A percentile compares a stretch with the other conserved stretches of the same genome.
phyloP scores from a whole-genome alignment of 1,140 invertebrate species.

The Trichonephila clavata region DNA sequence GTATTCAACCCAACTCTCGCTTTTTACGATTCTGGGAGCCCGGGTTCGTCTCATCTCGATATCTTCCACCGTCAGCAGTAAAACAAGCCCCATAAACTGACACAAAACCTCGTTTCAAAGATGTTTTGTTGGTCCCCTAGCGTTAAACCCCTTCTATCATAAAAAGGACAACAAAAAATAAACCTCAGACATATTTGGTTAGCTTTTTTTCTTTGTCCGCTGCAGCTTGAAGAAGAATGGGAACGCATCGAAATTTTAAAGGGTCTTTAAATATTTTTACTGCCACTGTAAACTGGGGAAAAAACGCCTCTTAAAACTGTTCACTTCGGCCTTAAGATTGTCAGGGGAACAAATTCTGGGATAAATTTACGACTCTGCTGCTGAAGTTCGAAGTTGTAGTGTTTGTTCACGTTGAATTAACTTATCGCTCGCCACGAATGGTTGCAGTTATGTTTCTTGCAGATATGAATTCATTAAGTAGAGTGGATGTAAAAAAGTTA shows the following conservation, averaged over 20 bases:
- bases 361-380: slow-evolving; percentile 10
- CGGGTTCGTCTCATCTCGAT: not conserved
- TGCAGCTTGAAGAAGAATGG: not conserved
- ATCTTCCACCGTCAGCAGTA: slow-evolving; percentile 2
- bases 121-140: slow-evolving; percentile 22
- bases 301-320: slow-evolving; percentile 8
- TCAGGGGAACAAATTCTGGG: slow-evolving; percentile 1
- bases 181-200: slow-evolving; percentile 16
- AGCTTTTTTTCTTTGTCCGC: not conserved
- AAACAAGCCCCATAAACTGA: slow-evolving; percentile 4
- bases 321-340: not conserved
- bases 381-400: not conserved
- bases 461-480: slow-evolving; percentile 36
- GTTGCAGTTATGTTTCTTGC: slow-evolving; percentile 6
- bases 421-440: slow-evolving; percentile 5
- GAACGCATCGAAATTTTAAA: slow-evolving; percentile 35
- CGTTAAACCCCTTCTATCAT: not conserved
- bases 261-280: slow-evolving; percentile 36
- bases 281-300: not conserved
- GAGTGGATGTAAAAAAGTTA: slow-evolving; percentile 7
- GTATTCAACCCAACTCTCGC: not conserved
- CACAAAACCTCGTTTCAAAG: slow-evolving; percentile 16
- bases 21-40: not conserved
- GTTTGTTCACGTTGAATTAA: slow-evolving; percentile 23
- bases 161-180: not conserved